These are phyloP conservation scores for Bucorvus abyssinicus DNA, from an alignment of 2,797 vertebrate genomes.

Conservation along the genomic window DNA sequence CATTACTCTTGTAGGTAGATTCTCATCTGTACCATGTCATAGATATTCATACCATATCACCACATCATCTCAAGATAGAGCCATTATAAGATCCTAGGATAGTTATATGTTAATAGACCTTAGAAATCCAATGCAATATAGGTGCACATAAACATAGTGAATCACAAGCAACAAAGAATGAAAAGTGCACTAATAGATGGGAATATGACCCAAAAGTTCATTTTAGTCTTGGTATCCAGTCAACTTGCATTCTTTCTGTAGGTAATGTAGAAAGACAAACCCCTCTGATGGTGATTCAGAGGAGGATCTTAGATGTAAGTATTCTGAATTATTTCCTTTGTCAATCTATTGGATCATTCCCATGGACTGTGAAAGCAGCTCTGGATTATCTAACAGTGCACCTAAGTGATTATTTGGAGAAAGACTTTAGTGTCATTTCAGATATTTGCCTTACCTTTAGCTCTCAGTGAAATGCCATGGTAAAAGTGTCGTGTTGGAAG, in stretches of 20 bases:
- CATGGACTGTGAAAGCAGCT: neutral
- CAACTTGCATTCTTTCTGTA: neutral
- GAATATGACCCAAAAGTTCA: neutral
- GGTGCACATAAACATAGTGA: neutral
- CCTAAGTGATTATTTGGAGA: neutral
- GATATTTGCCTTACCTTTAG: neutral
- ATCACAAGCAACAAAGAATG: neutral
- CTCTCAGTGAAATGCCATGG: neutral
- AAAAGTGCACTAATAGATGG: neutral
- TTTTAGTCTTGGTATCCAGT: neutral
- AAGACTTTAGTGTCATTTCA: neutral
- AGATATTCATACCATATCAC: neutral
- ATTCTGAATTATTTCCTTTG: neutral
- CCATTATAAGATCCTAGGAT: neutral
- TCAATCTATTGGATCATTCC: neutral
- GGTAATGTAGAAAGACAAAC: neutral
- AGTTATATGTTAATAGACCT: neutral
- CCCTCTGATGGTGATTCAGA: neutral
- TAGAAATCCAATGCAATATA: fast-evolving
- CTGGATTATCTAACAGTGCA: neutral
- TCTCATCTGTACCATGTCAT: neutral
- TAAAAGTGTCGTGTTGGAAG: neutral
- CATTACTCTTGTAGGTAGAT: neutral
- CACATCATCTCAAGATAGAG: neutral
- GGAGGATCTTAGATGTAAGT: neutral